Base-by-base conservation (phyloP, 2,113 vertebrate genomes). In the Micronycteris hirsuta region DNA sequence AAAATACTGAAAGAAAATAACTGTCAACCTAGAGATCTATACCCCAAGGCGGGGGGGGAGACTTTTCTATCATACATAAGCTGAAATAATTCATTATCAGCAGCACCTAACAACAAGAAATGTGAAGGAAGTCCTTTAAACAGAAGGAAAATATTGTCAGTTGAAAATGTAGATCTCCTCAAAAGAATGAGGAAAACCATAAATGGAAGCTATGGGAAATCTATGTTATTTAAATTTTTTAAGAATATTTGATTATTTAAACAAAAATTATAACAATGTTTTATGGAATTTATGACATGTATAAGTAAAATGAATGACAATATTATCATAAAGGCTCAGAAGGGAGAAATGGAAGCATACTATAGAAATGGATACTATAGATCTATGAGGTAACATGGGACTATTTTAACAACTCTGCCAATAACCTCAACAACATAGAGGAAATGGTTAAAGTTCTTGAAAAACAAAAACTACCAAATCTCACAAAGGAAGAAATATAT, bases 211-310 rank as follows among this genome's bases (percentile, higher is more conserved):
- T 52, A 10, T 43, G 41, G 65, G 22, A 56, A 91, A 80, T 67
- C n/a, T 76, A n/a, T 70, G 63, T 70, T 82, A 43, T 80, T 80
- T 67, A 91, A 65, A 49, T 73, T 76, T 67, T 87, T 52, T 33
- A 31, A 95, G 71, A 38, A 78, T 83, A 45, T 43, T 83, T 33
- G 3, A 95, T 36, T 63, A 91, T 85, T 89, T 73, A 91, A 93
- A 74, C 13, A 43, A 77, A 93, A 95, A 73, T 56, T 82, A n/a
- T 11, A 91, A 17, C 15, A 71, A 33, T 54, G 17, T 84, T 45
- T n/a, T 87, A 14, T 71, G 28, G 33, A 15, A 14, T 82, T 82
- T 45, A 84, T 93, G 65, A 70, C 15, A 43, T 3, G 20, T 68
- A 19, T 58, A 81, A 73, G 4, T 31, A 81, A 96, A 86, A 74